A percentile compares a stretch with the other conserved stretches of the same genome.
phyloP scores from a whole-genome alignment of 92 coral and sea anemone species.

The Micromussa lordhowensis region DNA sequence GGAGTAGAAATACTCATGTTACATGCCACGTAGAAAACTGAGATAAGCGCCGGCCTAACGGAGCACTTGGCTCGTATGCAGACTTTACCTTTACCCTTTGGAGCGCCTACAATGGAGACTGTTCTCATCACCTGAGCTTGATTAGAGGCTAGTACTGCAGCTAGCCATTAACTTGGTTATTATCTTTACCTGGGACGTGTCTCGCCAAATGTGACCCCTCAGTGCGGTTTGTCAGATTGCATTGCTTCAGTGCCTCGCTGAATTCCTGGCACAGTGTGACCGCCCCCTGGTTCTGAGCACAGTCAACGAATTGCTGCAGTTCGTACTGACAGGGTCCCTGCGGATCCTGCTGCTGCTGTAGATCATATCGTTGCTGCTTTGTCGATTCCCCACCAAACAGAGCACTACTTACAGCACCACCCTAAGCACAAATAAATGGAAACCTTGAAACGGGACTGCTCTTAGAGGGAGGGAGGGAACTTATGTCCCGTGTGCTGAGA shows the following conservation, averaged over 20 bases:
- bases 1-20: no score
- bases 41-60: no score
- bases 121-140: neutral
- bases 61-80: no score
- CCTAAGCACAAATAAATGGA: conserved; percentile 48
- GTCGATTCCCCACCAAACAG: conserved; percentile 72
- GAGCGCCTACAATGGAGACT: neutral
- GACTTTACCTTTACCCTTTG: neutral
- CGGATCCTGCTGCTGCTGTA: conserved; percentile 54
- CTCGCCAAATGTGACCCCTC: no score
- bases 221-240: conserved; percentile 72
- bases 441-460: neutral
- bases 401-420: conserved; percentile 94
- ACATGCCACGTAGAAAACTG: no score
- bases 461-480: no score
- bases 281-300: conserved; percentile 91
- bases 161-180: neutral
- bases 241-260: conserved; percentile 92
- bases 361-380: conserved; percentile 64
- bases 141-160: neutral
- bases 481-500: no score
- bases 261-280: conserved; percentile 91
- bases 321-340: conserved; percentile 89
- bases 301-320: conserved; percentile 95
- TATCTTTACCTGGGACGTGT: conserved; percentile 38